Base-by-base conservation (phyloP, 2,113 vertebrate genomes). In the Poeciliopsis occidentalis region DNA sequence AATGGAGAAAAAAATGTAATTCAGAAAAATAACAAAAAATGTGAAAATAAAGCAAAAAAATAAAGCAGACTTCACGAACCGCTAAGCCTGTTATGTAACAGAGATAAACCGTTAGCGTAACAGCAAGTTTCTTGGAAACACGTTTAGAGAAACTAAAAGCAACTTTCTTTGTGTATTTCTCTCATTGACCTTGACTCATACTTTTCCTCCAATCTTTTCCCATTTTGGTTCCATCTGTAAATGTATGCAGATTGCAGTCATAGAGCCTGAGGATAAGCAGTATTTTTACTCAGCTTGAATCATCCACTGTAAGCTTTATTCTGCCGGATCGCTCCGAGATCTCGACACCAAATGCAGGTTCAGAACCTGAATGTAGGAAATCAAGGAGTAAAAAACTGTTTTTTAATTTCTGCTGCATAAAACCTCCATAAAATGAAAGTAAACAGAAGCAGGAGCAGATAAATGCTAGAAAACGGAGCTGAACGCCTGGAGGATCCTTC, bases 181-280 rank as follows among this genome's bases (percentile, higher is more conserved):
- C 34, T 37, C 1, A 34, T 34, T 34, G 34, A 34, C 34, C 34
- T 34, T 34, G 34, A 47, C 54, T 71, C 29, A 67, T 32, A 3
- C 8, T 37, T 67, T 34, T 32, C 73, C 51, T 47, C 2, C 34
- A 47, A 26, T 19, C 11, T 0, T 4, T 0, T 29, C 30, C 37
- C 19, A 60, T 69, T 69, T 66, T 30, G 13, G 24, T 57, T 65
- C 30, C 65, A 39, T 60, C 57, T 57, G 27, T 67, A 44, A 19
- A 51, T 30, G 39, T 57, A 57, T 57, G 51, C 19, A 54, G 66
- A 47, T 30, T 47, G 64, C 34, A 60, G 51, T 61, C 44, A 71
- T 54, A 69, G 34, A 41, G 44, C 62, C 51, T 31, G 29, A 32
- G 63, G 30, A 67, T 15, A 39, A 44, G 8, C 15, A 30, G 26